phyloP scores from a whole-genome alignment of 2,797 vertebrate genomes.

The Fundulus diaphanus region DNA sequence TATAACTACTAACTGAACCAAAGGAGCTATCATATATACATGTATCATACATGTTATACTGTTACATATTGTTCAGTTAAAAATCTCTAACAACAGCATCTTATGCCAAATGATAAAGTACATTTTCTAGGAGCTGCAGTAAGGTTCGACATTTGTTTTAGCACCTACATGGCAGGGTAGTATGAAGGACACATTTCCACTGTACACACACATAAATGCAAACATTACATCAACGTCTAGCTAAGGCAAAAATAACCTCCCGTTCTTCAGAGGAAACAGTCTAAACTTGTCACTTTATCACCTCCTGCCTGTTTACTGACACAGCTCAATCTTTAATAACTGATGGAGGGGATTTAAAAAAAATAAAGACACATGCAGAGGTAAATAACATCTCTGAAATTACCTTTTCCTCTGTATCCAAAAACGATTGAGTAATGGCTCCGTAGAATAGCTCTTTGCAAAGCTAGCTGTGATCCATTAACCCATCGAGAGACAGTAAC shows the following conservation, averaged over 20 bases:
- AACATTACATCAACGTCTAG: neutral
- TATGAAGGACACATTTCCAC: neutral
- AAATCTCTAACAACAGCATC: neutral
- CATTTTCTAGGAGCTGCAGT: neutral
- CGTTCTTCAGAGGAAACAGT: neutral
- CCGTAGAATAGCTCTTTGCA: constrained; percentile 44
- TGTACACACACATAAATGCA: neutral
- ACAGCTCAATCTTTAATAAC: neutral
- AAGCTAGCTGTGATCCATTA: constrained; percentile 54
- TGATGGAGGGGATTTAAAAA: neutral
- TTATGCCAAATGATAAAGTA: neutral
- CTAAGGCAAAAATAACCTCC: neutral
- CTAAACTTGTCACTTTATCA: neutral
- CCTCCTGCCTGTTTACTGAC: neutral
- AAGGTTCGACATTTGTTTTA: neutral
- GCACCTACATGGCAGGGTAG: neutral
- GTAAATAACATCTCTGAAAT: constrained; percentile 38
- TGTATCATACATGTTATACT: neutral
- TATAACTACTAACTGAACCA: neutral
- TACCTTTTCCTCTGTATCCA: constrained; percentile 59
- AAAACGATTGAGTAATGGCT: constrained; percentile 43
- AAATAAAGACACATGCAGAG: neutral
- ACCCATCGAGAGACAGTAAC: constrained; percentile 16
- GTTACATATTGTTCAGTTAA: neutral
- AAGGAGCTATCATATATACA: neutral